phyloP scores from a whole-genome alignment of 2,888 invertebrate species.

The Subacronicta megacephala region DNA sequence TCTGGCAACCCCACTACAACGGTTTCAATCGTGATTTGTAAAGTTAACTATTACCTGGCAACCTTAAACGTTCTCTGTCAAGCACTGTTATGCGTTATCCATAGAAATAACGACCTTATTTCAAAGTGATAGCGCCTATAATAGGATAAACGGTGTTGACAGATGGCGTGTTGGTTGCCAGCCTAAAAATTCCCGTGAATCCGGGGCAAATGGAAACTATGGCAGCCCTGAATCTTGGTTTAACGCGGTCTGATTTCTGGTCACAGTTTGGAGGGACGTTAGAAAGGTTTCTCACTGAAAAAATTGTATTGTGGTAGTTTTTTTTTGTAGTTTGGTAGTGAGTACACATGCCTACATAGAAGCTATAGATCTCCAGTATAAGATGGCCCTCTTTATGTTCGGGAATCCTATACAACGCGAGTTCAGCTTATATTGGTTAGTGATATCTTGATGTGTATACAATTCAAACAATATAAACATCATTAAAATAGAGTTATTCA shows the following conservation, averaged over 20 bases:
- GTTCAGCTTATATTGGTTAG: no score
- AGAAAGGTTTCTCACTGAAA: constrained; percentile 49
- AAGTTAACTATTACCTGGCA: neutral
- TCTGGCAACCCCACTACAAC: no score
- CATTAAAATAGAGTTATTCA: no score
- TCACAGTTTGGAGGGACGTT: constrained; percentile 56
- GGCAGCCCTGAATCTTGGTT: constrained; percentile 62
- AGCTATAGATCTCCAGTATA: no score
- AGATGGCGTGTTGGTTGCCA: constrained; percentile 57
- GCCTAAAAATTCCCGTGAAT: constrained; percentile 48
- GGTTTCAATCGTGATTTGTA: no score
- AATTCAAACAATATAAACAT: no score
- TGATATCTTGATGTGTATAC: no score
- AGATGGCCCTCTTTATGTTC: no score
- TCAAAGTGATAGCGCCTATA: constrained; percentile 25
- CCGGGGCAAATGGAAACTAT: constrained; percentile 60
- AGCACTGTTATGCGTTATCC: constrained; percentile 21
- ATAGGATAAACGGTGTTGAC: constrained; percentile 56
- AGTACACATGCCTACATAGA: no score
- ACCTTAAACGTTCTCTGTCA: constrained; percentile 44
- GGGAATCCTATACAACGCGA: no score
- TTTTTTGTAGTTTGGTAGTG: constrained; percentile 1
- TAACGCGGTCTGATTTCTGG: constrained; percentile 61
- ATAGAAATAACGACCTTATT: constrained; percentile 29
- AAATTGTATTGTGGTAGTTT: constrained; percentile 20